Percentiles rank a stretch among this genome's conserved stretches.
These are phyloP conservation scores for Pterostichus madidus DNA, from an alignment of 2,888 invertebrate species.

Conservation along the genomic window DNA sequence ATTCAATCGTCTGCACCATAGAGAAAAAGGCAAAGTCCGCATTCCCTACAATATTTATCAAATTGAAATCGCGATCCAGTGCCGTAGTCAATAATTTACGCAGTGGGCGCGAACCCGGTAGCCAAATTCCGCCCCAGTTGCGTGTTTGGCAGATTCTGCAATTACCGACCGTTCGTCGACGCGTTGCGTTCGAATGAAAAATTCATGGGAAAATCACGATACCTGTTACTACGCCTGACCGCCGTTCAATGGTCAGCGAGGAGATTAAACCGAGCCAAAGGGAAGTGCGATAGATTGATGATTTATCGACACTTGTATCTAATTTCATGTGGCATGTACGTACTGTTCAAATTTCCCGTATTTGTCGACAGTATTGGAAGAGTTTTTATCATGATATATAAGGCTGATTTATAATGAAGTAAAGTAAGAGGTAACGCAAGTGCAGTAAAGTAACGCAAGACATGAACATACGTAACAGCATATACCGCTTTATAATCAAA, in stretches of 20 bases:
- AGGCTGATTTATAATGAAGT: too few species aligned
- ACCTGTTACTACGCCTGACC: not conserved
- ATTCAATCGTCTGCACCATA: slow-evolving; percentile 18
- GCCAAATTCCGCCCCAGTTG: slow-evolving; percentile 6
- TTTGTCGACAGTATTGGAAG: too few species aligned
- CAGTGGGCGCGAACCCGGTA: not conserved
- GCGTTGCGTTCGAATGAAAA: slow-evolving; percentile 4
- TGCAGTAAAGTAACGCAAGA: too few species aligned
- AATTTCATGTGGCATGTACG: too few species aligned
- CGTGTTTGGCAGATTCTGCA: slow-evolving; percentile 7
- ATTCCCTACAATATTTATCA: slow-evolving; percentile 31
- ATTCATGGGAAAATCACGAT: slow-evolving; percentile 8
- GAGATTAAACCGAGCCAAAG: slow-evolving; percentile 14
- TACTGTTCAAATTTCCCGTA: too few species aligned
- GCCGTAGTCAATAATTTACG: slow-evolving; percentile 36
- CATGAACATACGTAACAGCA: too few species aligned
- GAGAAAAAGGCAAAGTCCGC: slow-evolving; percentile 1
- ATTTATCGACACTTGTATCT: not conserved
- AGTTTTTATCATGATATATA: too few species aligned
- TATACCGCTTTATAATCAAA: too few species aligned
- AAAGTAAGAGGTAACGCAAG: too few species aligned
- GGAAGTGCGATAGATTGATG: not conserved
- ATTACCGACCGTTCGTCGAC: not conserved
- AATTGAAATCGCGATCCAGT: slow-evolving; percentile 27
- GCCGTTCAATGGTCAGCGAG: not conserved